Conservation (phyloP, 64 coral and sea anemone species). For the Orbicella faveolata region DNA sequence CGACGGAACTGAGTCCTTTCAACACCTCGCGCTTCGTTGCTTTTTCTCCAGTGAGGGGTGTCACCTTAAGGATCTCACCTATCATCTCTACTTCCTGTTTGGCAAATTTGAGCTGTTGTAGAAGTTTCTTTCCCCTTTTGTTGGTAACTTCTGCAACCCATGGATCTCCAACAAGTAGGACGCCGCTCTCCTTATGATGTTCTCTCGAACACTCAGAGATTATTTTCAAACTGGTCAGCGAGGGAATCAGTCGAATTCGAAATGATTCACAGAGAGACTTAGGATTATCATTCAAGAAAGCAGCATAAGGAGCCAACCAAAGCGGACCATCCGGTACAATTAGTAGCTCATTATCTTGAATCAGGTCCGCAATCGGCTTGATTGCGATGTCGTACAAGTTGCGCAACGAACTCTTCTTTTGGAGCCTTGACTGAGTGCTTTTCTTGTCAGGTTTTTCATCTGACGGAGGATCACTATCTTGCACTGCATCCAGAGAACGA, state of each 20-base stretch:
- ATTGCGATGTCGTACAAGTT: not conserved
- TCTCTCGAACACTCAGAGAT: not conserved
- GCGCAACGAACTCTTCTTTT: not conserved
- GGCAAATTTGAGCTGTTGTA: not conserved
- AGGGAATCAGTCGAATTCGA: constrained; percentile 1
- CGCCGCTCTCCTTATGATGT: not conserved
- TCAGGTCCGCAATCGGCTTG: not conserved
- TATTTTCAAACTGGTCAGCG: not conserved
- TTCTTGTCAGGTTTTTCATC: not conserved
- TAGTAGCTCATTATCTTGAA: not conserved
- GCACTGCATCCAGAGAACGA: not conserved
- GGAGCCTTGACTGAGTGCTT: not conserved
- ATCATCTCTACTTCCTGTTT: not conserved
- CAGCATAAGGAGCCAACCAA: constrained; percentile 2
- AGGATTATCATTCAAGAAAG: not conserved
- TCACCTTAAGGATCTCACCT: not conserved
- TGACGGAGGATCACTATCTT: not conserved
- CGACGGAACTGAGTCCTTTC: not conserved
- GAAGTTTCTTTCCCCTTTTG: not conserved
- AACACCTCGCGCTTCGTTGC: not conserved
- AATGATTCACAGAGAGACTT: not conserved
- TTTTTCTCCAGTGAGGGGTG: not conserved
- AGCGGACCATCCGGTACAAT: constrained; percentile 1
- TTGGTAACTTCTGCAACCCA: not conserved
- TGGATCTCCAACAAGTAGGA: not conserved